Base-by-base conservation (phyloP, 1,140 invertebrate species). In the Venustaconcha ellipsiformis region DNA sequence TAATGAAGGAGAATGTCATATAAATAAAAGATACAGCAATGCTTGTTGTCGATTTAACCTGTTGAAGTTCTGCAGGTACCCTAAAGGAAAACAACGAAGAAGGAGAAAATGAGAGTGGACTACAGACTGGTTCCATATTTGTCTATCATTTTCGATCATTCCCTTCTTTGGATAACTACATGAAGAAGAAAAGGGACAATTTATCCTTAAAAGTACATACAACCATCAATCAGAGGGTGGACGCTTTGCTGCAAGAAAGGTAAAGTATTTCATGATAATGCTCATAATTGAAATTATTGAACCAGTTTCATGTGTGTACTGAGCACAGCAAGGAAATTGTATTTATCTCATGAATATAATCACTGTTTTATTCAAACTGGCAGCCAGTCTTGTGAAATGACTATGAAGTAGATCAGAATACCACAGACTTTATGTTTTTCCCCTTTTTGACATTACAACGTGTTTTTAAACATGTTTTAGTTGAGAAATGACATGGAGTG, bases 231-330 rank as follows among this genome's bases (percentile, higher is more conserved):
- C 75, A 83, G 26, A 70, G 87, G 30, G 72, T 87, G 2, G 79
- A 81, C 48, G 73, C 82, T 63, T 64, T 88, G n/a, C 74, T 88
- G 64, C 78, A 76, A 66, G 78, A 86, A 63, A 87, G 87, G 87
- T 87, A 69, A 20, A 67, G 26, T 20, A 17, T 18, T 67, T 23
- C 12, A 18, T 14, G 48, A 56, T 30, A 26, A 18, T 55, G 15
- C n/a, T 0, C 17, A 20, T 20, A 18, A 48, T 56, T n/a, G 14
- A 17, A 13, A 72, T 14, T 72, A 48, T 11, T 30, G 12, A 8
- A 18, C 13, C 2, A 65, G 20, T 60, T 55, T 48, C 17, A 20
- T 18, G 8, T 37, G 13, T 57, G 17, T 55, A 18, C 14, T 30
- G 23, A 67, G 11, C 17, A 30, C n/a, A 18, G 11, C 26, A 3